Evolutionary conservation across 37 sponge, comb jelly and placozoan genomes (phyloP).

Genomic region (Petrosia ficiformis): DNA sequence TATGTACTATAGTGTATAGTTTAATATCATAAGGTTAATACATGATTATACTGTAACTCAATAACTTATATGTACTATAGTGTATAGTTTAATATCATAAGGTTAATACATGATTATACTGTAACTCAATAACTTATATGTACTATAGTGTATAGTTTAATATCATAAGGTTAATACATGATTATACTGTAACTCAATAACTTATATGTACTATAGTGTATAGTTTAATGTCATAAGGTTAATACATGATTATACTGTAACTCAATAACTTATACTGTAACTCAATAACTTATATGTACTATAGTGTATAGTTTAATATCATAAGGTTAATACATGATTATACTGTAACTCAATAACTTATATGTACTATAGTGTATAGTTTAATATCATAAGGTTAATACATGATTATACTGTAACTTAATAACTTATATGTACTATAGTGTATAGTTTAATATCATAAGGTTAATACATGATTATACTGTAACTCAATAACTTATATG

Average conservation of each 20-base stretch:
- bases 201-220: neutral
- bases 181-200: too few relatives aligned
- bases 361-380: neutral
- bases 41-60: too few relatives aligned
- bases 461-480: neutral
- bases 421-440: neutral
- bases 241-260: neutral
- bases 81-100: too few relatives aligned
- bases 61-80: neutral
- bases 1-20: neutral
- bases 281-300: constrained; percentile 4
- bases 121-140: constrained; percentile 6
- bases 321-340: neutral
- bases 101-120: neutral
- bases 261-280: too few relatives aligned
- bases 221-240: too few relatives aligned
- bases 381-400: too few relatives aligned
- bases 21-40: too few relatives aligned
- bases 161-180: neutral
- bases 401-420: too few relatives aligned
- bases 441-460: too few relatives aligned
- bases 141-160: neutral
- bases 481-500: constrained; percentile 6
- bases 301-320: too few relatives aligned
- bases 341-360: too few relatives aligned